Evolutionary conservation across 2,888 invertebrate genomes (phyloP).

Genomic region (Drosophila birchii): DNA sequence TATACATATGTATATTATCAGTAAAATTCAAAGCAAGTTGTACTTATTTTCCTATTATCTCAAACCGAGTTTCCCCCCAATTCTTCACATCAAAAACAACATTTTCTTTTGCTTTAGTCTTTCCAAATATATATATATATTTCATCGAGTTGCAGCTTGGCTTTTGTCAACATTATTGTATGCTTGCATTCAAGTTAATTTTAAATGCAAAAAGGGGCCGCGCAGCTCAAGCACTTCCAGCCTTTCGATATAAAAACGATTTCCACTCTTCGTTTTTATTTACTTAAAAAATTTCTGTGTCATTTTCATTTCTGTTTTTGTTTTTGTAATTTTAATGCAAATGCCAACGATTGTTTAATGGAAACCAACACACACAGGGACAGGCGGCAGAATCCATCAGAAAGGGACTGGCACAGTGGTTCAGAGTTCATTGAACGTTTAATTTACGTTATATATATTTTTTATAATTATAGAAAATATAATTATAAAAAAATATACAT

Average conservation of each 20-base stretch:
- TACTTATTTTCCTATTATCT: conserved; percentile 15
- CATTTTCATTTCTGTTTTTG: conserved; percentile 19
- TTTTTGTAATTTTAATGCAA: conserved; percentile 48
- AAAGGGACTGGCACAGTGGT: conserved; percentile 45
- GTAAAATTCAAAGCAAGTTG: not conserved
- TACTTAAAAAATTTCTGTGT: conserved; percentile 3
- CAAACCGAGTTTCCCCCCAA: conserved; percentile 2
- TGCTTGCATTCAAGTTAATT: conserved; percentile 44
- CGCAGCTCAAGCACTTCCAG: conserved; percentile 56
- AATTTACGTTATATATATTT: too few relatives aligned
- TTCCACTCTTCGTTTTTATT: conserved; percentile 23
- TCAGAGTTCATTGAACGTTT: not conserved
- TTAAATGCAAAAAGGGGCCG: conserved; percentile 33
- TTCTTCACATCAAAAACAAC: conserved; percentile 24
- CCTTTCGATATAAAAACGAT: conserved; percentile 50
- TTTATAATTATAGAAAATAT: too few relatives aligned
- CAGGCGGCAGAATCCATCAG: conserved; percentile 51
- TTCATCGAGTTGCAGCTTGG: conserved; percentile 38
- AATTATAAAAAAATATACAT: too few relatives aligned
- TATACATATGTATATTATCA: not conserved
- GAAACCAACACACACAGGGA: conserved; percentile 2
- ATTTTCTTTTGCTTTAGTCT: conserved; percentile 7
- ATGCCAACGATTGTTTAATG: conserved; percentile 50
- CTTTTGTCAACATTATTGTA: conserved; percentile 47
- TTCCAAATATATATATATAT: conserved; percentile 11